Percentiles rank a stretch among this genome's conserved stretches.
Evolutionary conservation across 2,888 invertebrate genomes (phyloP).

Genomic region (Hylaea fasciaria): DNA sequence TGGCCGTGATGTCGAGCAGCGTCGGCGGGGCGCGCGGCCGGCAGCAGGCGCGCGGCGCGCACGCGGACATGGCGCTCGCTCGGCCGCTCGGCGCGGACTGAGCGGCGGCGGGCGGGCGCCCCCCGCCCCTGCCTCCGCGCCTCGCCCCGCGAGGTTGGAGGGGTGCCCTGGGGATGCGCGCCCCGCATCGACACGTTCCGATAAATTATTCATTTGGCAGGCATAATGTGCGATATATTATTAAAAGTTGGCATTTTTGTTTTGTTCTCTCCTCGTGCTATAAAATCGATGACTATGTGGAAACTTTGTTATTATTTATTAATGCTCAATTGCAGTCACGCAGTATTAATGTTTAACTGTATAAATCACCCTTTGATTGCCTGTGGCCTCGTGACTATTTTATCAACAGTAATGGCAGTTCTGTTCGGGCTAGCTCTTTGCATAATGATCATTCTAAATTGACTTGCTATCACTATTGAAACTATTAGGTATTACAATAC

Average conservation of each 20-base stretch:
- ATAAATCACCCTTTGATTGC: not conserved
- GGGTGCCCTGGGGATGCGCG: conserved; percentile 70
- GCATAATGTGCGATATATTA: conserved; percentile 84
- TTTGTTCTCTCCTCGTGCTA: conserved; percentile 61
- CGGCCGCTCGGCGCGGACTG: conserved; percentile 83
- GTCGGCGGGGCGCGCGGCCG: conserved; percentile 88
- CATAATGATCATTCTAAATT: not conserved
- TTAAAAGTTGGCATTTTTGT: conserved; percentile 83
- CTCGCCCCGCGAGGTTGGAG: conserved; percentile 36
- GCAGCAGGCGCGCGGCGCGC: conserved; percentile 83
- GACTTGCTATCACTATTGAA: not conserved
- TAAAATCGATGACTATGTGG: conserved; percentile 63
- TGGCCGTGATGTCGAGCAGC: conserved; percentile 92
- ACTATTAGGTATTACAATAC: conserved; percentile 1
- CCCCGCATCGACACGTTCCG: conserved; percentile 79
- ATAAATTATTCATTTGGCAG: conserved; percentile 84
- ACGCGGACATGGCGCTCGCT: conserved; percentile 82
- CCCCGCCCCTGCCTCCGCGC: conserved; percentile 48
- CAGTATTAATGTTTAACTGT: conserved; percentile 11
- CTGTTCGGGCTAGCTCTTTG: not conserved
- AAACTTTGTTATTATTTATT: conserved; percentile 51
- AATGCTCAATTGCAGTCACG: conserved; percentile 32
- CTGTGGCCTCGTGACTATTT: not conserved
- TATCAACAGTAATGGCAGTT: not conserved
- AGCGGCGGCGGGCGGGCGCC: conserved; percentile 54